Evolutionary conservation across 2,888 invertebrate species (phyloP).

Genomic region (Drosophila acutilabella): DNA sequence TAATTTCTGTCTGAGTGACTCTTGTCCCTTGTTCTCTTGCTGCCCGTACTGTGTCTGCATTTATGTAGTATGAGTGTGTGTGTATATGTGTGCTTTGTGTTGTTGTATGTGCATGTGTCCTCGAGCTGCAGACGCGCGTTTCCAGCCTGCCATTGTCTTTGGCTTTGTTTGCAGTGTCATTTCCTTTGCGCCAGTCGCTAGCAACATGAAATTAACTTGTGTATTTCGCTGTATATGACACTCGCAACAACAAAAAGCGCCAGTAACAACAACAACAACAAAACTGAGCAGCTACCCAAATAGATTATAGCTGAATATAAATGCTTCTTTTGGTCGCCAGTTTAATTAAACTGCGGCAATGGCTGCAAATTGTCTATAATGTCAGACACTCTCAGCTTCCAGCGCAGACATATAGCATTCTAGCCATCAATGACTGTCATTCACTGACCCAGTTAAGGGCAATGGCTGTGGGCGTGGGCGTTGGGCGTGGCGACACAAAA

Average conservation of each 20-base stretch:
- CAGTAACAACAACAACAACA: neutral
- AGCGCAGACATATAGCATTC: constrained; percentile 27
- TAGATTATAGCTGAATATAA: constrained; percentile 60
- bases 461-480: neutral
- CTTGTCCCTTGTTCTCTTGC: constrained; percentile 21
- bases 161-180: constrained; percentile 74
- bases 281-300: constrained; percentile 32
- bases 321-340: constrained; percentile 47
- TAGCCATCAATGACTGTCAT: constrained; percentile 27
- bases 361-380: constrained; percentile 60
- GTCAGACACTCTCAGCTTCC: constrained; percentile 40
- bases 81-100: constrained; percentile 24
- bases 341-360: constrained; percentile 66
- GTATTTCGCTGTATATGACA: constrained; percentile 41
- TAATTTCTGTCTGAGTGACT: constrained; percentile 73
- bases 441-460: constrained; percentile 41
- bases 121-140: constrained; percentile 48
- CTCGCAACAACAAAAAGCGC: constrained; percentile 10
- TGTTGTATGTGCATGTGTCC: constrained; percentile 26
- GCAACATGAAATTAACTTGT: constrained; percentile 69
- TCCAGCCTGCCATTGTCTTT: constrained; percentile 69
- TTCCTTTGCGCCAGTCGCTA: constrained; percentile 42
- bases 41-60: constrained; percentile 6
- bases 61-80: constrained; percentile 24
- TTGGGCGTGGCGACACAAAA: constrained; percentile 12